Base-by-base conservation (phyloP, 2,888 invertebrate species). In the Boloria selene region DNA sequence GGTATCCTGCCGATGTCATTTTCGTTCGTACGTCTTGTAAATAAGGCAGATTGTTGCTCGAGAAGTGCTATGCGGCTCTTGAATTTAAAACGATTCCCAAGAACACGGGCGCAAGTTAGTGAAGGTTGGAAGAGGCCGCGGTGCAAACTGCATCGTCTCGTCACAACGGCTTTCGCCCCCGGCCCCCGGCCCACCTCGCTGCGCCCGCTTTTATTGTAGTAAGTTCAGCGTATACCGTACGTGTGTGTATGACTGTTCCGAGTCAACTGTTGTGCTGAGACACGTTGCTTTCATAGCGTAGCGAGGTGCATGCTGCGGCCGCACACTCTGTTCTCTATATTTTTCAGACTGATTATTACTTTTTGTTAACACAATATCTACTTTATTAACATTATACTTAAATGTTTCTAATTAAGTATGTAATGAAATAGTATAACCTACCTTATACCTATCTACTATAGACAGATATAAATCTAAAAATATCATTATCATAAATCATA, bases 61-160 rank as follows among this genome's bases (percentile, higher is more conserved):
- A 69, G 76, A 75, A 84, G 82, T 83, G 82, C 79, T 84, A 80
- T 88, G 88, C 85, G 90, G 89, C 89, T 90, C 85, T 90, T 89
- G 90, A 90, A 90, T 90, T 91, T 90, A 90, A 90, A 92, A 91
- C 89, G 90, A 90, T 92, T 90, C 91, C 88, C 86, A 88, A 90
- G 90, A 90, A 92, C 90, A 91, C 86, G 87, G 87, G 89, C 88
- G 88, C 88, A 86, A 90, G 87, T 90, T 88, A 90, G 87, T 88
- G 90, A 90, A 89, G 88, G 90, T 89, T 90, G 87, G 87, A 88
- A 89, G 89, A 88, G 88, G 87, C 87, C 86, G 89, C 90, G 90
- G 87, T 88, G 90, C 90, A 90, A 90, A 89, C 90, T 91, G 91
- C 91, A 90, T 86, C 86, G 88, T 90, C 88, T 87, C 88, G 88